Base-by-base conservation (phyloP, 1,140 invertebrate species). In the Drosophila pandora region DNA sequence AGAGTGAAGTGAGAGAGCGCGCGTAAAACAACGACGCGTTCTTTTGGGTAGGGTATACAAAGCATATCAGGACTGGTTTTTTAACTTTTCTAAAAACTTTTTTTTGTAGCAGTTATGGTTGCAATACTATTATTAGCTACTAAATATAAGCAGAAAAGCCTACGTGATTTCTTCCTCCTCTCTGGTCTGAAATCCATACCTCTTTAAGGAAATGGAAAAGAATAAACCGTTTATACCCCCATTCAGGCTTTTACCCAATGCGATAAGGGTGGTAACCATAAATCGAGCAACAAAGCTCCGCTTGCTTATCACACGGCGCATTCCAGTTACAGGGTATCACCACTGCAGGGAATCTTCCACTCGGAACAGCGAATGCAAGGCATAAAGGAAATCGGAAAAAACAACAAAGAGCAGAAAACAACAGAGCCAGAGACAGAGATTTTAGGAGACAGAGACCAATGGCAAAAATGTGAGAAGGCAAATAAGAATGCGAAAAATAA, bases 361-460 rank as follows among this genome's bases (percentile, higher is more conserved):
- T 30, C 49, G 45, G 49, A 61, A 28, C 39, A 43, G 59, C 59
- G 62, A 85, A 85, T 85, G 82, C 82, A 85, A 77, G 82, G 69
- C 82, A 74, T 61, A 85, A 82, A 88, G 80, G 82, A 75, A 87
- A 64, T 64, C 70, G 61, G 57, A 50, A 82, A 85, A 70, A 84
- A 84, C 82, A 85, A 85, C 82, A 85, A 85, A 85, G 71, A 80
- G 57, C 78, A 71, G 65, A 64, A 67, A 79, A 79, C 71, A 76
- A 68, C 59, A 54, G 28, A 54, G 43, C 22, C 43, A 4, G 17
- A 48, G 21, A 10, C 43, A 4, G 17, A 10, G n/a, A 2, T 21
- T n/a, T n/a, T n/a, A n/a, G 3, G 43, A 22, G 43, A 47, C 43
- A 10, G 17, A 47, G 43, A 76, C 61, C 41, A 45, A 45, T 21